These are phyloP conservation scores for Thunnus thynnus DNA, from an alignment of 2,113 vertebrate genomes.

Conservation along the genomic window DNA sequence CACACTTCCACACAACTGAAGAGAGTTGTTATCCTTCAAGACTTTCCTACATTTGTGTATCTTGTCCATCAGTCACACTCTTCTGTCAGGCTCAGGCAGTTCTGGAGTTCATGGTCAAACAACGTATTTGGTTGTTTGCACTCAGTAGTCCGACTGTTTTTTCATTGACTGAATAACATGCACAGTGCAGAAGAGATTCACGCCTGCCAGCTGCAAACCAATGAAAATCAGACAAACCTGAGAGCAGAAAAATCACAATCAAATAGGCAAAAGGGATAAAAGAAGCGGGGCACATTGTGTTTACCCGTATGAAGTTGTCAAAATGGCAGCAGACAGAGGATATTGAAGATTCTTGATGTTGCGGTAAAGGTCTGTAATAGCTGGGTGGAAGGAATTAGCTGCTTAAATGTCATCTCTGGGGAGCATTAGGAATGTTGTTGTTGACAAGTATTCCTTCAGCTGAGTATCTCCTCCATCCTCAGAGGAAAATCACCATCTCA, in stretches of 20 bases:
- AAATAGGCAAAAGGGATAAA: background rate
- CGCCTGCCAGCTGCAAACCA: background rate
- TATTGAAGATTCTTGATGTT: background rate
- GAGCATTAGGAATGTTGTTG: background rate
- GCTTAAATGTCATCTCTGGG: background rate
- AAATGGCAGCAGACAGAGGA: background rate
- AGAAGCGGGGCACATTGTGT: background rate
- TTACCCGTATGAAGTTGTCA: background rate
- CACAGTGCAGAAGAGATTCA: background rate
- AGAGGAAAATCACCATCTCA: background rate
- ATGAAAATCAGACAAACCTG: background rate
- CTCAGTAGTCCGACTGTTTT: slow-evolving; percentile 5
- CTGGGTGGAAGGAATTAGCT: background rate
- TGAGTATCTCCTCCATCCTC: background rate
- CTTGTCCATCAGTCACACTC: too few relatives aligned
- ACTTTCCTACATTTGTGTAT: too few relatives aligned
- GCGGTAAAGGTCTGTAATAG: background rate
- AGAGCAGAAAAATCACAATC: background rate
- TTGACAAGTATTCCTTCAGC: slow-evolving; percentile 3
- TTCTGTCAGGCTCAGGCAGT: too few relatives aligned
- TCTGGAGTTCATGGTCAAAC: too few relatives aligned
- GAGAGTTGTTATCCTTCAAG: too few relatives aligned
- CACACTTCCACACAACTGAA: too few relatives aligned
- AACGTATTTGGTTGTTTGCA: too few relatives aligned
- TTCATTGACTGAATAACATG: slow-evolving; percentile 19